A percentile compares a stretch with the other conserved stretches of the same genome.
phyloP scores from a whole-genome alignment of 37 sponge, comb jelly and placozoan genomes.

The Diacarnus erythraeanus region DNA sequence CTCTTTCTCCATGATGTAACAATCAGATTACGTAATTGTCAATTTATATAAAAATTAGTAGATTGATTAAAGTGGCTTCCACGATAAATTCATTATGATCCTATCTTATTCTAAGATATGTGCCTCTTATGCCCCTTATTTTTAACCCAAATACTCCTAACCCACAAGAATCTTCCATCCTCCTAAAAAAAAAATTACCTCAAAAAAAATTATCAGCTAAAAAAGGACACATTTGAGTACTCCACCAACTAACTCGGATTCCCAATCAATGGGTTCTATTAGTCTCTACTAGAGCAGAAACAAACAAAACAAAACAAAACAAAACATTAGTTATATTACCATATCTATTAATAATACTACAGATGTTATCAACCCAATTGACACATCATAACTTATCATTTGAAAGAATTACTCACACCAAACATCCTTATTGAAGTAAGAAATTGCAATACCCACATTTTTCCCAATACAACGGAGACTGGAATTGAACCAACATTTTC shows the following conservation, averaged over 20 bases:
- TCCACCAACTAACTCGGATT: slow-evolving; percentile 86
- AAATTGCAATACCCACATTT: background rate
- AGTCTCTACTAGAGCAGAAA: slow-evolving; percentile 77
- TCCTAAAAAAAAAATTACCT: slow-evolving; percentile 67
- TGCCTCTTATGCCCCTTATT: slow-evolving; percentile 41
- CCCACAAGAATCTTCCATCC: slow-evolving; percentile 33
- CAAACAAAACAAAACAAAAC: slow-evolving; percentile 71
- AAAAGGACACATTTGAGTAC: slow-evolving; percentile 81
- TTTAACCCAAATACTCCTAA: background rate
- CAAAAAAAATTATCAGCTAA: slow-evolving; percentile 82
- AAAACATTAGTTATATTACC: slow-evolving; percentile 44
- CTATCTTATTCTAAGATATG: slow-evolving; percentile 67
- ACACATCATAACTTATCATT: slow-evolving; percentile 87
- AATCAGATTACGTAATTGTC: no score
- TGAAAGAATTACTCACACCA: slow-evolving; percentile 35
- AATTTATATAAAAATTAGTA: no score
- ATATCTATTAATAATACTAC: slow-evolving; percentile 74
- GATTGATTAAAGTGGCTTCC: slow-evolving; percentile 73
- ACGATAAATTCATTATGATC: slow-evolving; percentile 82
- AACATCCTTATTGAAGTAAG: no score
- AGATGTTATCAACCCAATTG: slow-evolving; percentile 78
- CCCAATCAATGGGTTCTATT: slow-evolving; percentile 83
- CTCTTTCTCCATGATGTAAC: no score
- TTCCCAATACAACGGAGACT: slow-evolving; percentile 10
- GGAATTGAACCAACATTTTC: slow-evolving; percentile 60